Evolutionary conservation across 2,113 vertebrate genomes (phyloP).

Genomic region (Calyptommatus sinebrachiatus): DNA sequence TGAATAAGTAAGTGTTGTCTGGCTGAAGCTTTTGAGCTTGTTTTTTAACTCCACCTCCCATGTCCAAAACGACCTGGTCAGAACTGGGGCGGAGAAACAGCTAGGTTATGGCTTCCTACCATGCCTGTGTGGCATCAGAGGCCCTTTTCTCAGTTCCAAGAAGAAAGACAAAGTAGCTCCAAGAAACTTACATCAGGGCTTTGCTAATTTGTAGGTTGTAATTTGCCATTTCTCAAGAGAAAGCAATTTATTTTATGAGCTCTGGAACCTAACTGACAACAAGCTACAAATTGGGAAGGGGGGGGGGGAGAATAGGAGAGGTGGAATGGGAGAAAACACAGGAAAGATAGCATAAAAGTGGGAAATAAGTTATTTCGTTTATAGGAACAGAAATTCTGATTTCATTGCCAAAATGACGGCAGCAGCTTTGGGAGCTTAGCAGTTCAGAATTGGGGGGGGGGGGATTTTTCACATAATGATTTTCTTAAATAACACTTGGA

Average conservation of each 20-base stretch:
- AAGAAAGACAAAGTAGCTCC: background rate
- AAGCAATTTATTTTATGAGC: constrained; percentile 21
- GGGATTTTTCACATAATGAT: background rate
- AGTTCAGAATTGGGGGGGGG: background rate
- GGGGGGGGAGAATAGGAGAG: no score
- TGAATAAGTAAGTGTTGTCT: no score
- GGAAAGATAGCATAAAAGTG: background rate
- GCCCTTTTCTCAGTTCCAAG: no score
- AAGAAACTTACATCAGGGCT: background rate
- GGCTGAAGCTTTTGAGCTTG: background rate
- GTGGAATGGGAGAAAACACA: background rate
- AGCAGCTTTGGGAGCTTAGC: background rate
- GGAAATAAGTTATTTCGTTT: background rate
- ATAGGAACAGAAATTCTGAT: background rate
- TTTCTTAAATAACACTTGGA: background rate
- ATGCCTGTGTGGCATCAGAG: background rate
- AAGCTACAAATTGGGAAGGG: constrained; percentile 5
- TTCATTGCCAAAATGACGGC: background rate
- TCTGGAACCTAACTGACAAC: constrained; percentile 27
- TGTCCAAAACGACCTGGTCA: background rate
- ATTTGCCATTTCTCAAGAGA: constrained; percentile 23
- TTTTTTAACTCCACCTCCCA: background rate
- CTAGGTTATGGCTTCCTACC: background rate
- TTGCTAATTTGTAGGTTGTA: constrained; percentile 26
- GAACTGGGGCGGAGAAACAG: no score